These are phyloP conservation scores for Rhinogobius similis DNA, from an alignment of 2,113 vertebrate species.

Conservation along the genomic window DNA sequence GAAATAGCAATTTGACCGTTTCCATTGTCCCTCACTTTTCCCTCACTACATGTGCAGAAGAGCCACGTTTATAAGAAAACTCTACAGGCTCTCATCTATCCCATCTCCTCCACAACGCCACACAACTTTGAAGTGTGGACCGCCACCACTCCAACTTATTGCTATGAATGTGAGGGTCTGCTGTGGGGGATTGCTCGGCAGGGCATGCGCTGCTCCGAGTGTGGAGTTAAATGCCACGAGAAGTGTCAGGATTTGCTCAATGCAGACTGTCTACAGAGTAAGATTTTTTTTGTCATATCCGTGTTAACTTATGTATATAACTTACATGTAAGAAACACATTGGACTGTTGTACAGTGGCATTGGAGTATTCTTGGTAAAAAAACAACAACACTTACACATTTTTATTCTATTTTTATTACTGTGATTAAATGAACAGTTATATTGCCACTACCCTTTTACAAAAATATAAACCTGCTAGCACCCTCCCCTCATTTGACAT, in stretches of 20 bases:
- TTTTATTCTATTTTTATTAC: neutral
- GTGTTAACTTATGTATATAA: neutral
- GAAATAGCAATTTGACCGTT: neutral
- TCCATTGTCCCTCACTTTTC: neutral
- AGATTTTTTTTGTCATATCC: constrained; percentile 48
- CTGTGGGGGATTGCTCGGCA: constrained; percentile 98
- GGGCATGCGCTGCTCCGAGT: constrained; percentile 97
- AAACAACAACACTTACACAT: too few relatives aligned
- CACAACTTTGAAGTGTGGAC: constrained; percentile 99
- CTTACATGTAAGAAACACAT: neutral
- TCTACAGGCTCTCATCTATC: constrained; percentile 98
- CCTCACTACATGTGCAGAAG: constrained; percentile 79
- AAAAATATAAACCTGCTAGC: constrained; percentile 42
- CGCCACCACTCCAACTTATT: constrained; percentile 97
- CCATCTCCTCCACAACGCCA: constrained; percentile 97
- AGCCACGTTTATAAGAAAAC: constrained; percentile 99
- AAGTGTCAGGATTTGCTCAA: constrained; percentile 99
- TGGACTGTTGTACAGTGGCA: neutral
- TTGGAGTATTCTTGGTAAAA: too few relatives aligned
- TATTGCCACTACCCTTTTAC: constrained; percentile 4
- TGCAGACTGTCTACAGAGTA: constrained; percentile 96
- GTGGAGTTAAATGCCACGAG: constrained; percentile 96
- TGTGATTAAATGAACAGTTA: neutral
- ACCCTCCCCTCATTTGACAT: constrained; percentile 56
- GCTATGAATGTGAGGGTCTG: constrained; percentile 98